phyloP scores from a whole-genome alignment of 2,888 invertebrate species.

The Coenonympha glycerion region DNA sequence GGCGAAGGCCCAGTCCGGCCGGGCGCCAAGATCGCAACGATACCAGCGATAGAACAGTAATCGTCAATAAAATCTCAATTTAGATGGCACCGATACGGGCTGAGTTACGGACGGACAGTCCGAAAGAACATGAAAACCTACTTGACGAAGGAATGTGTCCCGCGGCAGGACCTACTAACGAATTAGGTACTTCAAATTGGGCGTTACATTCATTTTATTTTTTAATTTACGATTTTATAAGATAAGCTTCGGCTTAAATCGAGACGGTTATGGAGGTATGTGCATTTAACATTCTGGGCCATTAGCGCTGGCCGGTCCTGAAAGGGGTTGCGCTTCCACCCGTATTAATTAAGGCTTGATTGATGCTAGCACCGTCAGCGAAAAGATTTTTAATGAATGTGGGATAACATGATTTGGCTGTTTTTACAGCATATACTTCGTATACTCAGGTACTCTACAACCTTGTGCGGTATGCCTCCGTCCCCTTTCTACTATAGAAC shows the following conservation, averaged over 20 bases:
- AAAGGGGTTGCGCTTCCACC: slow-evolving; percentile 54
- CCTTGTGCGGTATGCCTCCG: too few species aligned
- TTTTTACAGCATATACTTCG: too few species aligned
- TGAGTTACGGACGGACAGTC: slow-evolving; percentile 72
- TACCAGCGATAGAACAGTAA: slow-evolving; percentile 73
- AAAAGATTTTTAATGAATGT: not conserved
- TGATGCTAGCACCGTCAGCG: slow-evolving; percentile 6
- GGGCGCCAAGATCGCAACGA: slow-evolving; percentile 76
- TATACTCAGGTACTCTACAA: too few species aligned
- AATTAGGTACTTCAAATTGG: slow-evolving; percentile 61
- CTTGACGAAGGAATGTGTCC: slow-evolving; percentile 69
- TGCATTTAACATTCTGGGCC: slow-evolving; percentile 23
- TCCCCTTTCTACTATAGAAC: too few species aligned
- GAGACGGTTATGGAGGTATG: slow-evolving; percentile 9
- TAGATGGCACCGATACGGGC: slow-evolving; percentile 72
- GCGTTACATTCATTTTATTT: slow-evolving; percentile 42
- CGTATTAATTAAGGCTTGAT: slow-evolving; percentile 37
- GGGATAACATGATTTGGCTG: too few species aligned
- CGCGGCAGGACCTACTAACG: slow-evolving; percentile 70
- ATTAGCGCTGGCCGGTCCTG: not conserved
- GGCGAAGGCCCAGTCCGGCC: slow-evolving; percentile 45
- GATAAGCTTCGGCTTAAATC: slow-evolving; percentile 19
- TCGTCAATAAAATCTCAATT: slow-evolving; percentile 77
- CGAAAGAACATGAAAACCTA: slow-evolving; percentile 72
- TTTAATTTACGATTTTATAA: slow-evolving; percentile 28